Base-by-base conservation (phyloP, 2,797 vertebrate species). In the Protonibea diacanthus region DNA sequence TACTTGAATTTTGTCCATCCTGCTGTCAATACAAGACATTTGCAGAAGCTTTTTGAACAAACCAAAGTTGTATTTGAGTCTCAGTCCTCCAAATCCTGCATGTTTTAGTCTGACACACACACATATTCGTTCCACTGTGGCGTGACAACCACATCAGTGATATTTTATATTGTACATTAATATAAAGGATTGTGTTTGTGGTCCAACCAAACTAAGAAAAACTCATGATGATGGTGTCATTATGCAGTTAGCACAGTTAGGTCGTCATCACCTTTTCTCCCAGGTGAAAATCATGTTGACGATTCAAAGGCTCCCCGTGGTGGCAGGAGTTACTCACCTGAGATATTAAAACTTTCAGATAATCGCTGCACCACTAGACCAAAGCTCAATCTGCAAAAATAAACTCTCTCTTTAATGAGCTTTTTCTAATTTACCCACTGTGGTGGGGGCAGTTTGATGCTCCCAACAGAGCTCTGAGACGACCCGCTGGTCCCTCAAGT, bases 311-410 rank as follows among this genome's bases (percentile, higher is more conserved):
- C 42, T 69, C 65, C 49, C 58, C 11, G 65, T 4, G 20, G 65
- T 6, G 57, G 15, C 52, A 29, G 29, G 29, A 56, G 49, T 48
- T 38, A n/a, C 27, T n/a, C 66, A 77, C 74, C 75, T 77, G 66
- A 63, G 74, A 42, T 69, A 56, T 70, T 70, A 57, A 70, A 62
- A 69, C 58, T 38, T 59, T 63, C 58, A 29, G 29, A 27, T n/a
- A 56, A 44, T 61, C 51, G 14, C 23, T n/a, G 59, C 59, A 57
- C 29, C 42, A 21, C 18, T 51, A 23, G 14, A 48, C 57, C 65
- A 15, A 11, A 44, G 23, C 33, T 23, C 45, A 44, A 15, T 51
- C 75, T 51, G 67, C 33, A 51, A 17, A 58, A 52, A 38, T 38
- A 66, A 66, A 38, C 5, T 8, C 47, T 25, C 4, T 38, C 57